A percentile compares a stretch with the other conserved stretches of the same genome.
Conservation (phyloP, 2,888 invertebrate species). For the Alentia gelatinosa region DNA sequence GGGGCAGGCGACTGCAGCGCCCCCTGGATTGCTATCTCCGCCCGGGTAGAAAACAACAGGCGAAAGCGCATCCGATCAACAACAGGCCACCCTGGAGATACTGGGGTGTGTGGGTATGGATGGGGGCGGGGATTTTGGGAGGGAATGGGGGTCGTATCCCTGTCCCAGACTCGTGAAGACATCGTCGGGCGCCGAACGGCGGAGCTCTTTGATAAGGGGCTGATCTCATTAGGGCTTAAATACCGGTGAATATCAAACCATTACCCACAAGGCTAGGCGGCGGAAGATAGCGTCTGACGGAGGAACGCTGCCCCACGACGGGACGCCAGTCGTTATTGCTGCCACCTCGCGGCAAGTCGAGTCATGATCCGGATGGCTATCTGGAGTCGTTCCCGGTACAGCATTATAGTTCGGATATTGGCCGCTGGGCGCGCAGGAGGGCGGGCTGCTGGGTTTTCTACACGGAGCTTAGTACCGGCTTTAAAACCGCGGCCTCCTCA, state of each 20-base stretch:
- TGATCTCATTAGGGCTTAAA: background rate
- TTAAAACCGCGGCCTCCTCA: background rate
- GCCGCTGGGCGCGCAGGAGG: background rate
- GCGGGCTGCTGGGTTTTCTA: background rate
- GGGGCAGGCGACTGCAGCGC: background rate
- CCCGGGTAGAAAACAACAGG: background rate
- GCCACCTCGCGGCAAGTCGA: background rate
- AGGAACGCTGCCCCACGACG: background rate
- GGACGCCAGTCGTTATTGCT: background rate
- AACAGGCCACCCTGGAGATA: background rate
- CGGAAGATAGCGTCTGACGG: background rate
- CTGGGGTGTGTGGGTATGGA: background rate
- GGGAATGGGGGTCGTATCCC: too few species aligned
- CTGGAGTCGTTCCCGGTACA: background rate
- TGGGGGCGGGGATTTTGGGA: background rate
- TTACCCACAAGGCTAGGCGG: background rate
- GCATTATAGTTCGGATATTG: background rate
- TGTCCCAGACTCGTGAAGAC: too few species aligned
- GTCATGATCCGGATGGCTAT: background rate
- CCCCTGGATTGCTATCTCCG: background rate
- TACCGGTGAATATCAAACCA: background rate
- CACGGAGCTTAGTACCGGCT: too few species aligned
- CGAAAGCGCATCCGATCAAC: slow-evolving; percentile 20
- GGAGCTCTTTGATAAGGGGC: background rate
- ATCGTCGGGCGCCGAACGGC: background rate